Evolutionary conservation across 2,113 vertebrate species (phyloP).

Genomic region (Gasterosteus aculeatus): DNA sequence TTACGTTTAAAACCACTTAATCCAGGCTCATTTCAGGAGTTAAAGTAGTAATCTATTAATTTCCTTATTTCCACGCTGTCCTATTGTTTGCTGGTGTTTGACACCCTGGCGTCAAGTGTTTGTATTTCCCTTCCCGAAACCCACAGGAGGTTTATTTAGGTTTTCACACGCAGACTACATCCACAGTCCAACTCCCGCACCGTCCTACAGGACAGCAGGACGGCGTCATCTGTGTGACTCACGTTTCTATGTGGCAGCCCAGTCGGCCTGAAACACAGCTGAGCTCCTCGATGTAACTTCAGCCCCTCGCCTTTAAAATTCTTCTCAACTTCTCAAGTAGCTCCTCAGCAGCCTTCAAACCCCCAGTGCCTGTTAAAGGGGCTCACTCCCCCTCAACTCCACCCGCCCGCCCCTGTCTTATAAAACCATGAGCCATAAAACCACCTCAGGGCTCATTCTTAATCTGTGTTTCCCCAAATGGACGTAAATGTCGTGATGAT

Average conservation of each 20-base stretch:
- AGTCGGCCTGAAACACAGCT: conserved; percentile 41
- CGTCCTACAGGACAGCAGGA: conserved; percentile 53
- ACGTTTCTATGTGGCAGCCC: conserved; percentile 37
- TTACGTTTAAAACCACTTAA: background rate
- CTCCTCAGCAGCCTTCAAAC: conserved; percentile 62
- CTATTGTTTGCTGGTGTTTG: conserved; percentile 71
- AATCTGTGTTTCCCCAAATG: conserved; percentile 34
- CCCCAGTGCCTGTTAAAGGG: conserved; percentile 64
- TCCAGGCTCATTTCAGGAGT: conserved; percentile 3
- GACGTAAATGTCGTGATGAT: conserved; percentile 39
- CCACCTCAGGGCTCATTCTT: conserved; percentile 41
- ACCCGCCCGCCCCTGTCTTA: conserved; percentile 52
- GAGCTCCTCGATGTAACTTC: conserved; percentile 35
- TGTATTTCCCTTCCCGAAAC: conserved; percentile 67
- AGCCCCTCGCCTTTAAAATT: conserved; percentile 55
- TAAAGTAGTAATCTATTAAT: conserved; percentile 25
- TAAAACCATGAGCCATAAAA: conserved; percentile 70
- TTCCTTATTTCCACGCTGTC: conserved; percentile 43
- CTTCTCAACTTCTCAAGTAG: conserved; percentile 71
- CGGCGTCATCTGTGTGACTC: conserved; percentile 58
- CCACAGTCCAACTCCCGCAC: conserved; percentile 24
- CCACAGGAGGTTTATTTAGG: conserved; percentile 69
- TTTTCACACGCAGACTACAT: conserved; percentile 69
- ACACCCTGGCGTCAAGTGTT: conserved; percentile 70
- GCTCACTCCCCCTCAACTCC: conserved; percentile 38